phyloP scores from a whole-genome alignment of 1,140 invertebrate species.

The Platorchestia sp. region DNA sequence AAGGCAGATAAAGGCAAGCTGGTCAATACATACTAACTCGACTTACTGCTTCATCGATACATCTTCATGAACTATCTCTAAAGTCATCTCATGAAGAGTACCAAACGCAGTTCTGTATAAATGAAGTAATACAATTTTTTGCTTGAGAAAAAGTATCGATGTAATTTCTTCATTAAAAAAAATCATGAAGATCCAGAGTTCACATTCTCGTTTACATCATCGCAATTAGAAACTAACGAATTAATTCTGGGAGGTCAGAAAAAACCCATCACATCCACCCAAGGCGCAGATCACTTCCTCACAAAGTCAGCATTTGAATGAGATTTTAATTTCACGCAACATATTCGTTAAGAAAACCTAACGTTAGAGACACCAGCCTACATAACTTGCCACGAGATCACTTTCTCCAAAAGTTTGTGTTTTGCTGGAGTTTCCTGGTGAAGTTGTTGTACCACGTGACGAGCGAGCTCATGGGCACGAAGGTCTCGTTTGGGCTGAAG shows the following conservation, averaged over 20 bases:
- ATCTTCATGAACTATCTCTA: no score
- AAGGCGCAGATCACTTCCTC: background rate
- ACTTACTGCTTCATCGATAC: no score
- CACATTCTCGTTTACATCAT: background rate
- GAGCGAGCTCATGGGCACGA: constrained; percentile 87
- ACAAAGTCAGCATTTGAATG: background rate
- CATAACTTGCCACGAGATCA: constrained; percentile 63
- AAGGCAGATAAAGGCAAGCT: no score
- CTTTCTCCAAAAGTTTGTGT: constrained; percentile 95
- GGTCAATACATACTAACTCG: no score
- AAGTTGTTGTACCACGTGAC: constrained; percentile 96
- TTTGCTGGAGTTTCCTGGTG: constrained; percentile 86
- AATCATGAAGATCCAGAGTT: background rate
- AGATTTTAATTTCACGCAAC: background rate
- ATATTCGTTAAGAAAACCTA: background rate
- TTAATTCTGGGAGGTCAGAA: background rate
- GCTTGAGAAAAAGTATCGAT: background rate
- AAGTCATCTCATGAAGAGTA: background rate
- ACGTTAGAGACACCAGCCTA: background rate
- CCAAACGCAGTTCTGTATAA: background rate
- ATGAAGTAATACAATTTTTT: background rate
- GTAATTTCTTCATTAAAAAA: background rate
- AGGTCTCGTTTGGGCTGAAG: constrained; percentile 79
- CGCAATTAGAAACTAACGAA: background rate
- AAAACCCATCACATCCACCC: background rate